Evolutionary conservation across 2,888 invertebrate genomes (phyloP), one percentile per base, ranked within the genome.

Genomic region (Amiota communis): DNA sequence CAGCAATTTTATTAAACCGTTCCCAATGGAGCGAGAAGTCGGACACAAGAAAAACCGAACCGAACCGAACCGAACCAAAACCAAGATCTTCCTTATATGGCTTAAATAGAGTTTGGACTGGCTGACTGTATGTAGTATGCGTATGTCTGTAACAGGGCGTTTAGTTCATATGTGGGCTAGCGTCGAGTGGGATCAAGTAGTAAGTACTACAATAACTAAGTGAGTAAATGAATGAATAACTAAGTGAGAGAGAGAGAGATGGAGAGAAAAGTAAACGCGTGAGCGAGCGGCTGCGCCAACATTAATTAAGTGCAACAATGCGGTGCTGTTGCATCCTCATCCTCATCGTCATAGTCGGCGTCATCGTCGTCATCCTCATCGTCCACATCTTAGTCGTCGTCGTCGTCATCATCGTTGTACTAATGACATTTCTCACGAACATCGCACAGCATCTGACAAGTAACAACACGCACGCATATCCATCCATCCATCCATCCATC

Each of bases 281-380:
- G 61, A 36, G 61, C 12, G 46, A 63, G 63, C 23, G 12, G 46
- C 63, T 63, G 63, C 46, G 80, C 81, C 77, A 80, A 80, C 84
- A 84, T 83, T 85, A 83, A 83, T 85, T 83, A 83, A 83, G 82
- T 83, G 81, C 85, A 83, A 83, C 82, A 83, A 83, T 83, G 82
- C 83, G 75, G 76, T 75, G 65, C 73, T 63, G 63, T 63, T 63
- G 63, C 17, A 46, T 63, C 63, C 36, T 63, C 46, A 63, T 46
- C 20, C 11, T 67, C 36, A 36, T 36, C 2, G 36, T 36, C 36
- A 6, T 2, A 2, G 36, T 36, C 36, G 6, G 2, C 36, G 36
- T 36, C 36, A 36, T 36, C 36, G 20, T 70, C 13, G 15, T 20
- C 47, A 48, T 70, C 10, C 10, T 8, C 20, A 23, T 70, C 57